Evolutionary conservation across 2,797 vertebrate species (phyloP).

Genomic region (Phoebastria nigripes): DNA sequence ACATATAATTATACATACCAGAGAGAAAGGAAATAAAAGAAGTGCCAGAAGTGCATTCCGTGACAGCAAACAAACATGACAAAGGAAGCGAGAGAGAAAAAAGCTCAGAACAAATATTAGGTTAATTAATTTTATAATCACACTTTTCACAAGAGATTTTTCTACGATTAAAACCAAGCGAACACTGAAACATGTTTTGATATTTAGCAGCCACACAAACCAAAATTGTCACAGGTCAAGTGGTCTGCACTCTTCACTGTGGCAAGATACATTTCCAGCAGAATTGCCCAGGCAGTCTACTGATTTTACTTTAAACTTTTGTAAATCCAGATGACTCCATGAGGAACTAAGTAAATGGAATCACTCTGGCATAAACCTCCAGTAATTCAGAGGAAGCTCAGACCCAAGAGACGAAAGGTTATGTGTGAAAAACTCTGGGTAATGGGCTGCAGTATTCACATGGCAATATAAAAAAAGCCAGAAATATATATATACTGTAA

Average conservation of each 20-base stretch:
- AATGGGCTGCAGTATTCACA: not conserved
- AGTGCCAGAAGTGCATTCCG: not conserved
- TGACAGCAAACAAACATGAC: not conserved
- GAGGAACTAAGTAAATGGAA: not conserved
- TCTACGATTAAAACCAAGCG: rapidly evolving
- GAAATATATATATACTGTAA: not conserved
- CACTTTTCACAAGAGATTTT: not conserved
- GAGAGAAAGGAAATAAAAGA: not conserved
- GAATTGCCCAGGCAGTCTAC: not conserved
- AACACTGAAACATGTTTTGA: not conserved
- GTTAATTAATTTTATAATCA: not conserved
- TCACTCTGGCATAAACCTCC: not conserved
- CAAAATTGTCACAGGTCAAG: not conserved
- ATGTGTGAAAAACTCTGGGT: not conserved
- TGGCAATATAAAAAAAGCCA: not conserved
- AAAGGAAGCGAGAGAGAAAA: not conserved
- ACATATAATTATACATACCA: not conserved
- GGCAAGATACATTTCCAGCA: not conserved
- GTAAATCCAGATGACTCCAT: not conserved
- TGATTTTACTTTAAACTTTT: not conserved
- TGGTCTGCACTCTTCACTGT: not conserved
- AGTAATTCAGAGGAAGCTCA: not conserved
- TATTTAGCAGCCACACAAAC: not conserved
- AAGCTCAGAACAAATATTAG: not conserved
- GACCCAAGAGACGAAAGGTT: not conserved